A percentile compares a stretch with the other conserved stretches of the same genome.
Conservation (phyloP, 2,888 invertebrate genomes). For the Aphidoletes aphidimyza region DNA sequence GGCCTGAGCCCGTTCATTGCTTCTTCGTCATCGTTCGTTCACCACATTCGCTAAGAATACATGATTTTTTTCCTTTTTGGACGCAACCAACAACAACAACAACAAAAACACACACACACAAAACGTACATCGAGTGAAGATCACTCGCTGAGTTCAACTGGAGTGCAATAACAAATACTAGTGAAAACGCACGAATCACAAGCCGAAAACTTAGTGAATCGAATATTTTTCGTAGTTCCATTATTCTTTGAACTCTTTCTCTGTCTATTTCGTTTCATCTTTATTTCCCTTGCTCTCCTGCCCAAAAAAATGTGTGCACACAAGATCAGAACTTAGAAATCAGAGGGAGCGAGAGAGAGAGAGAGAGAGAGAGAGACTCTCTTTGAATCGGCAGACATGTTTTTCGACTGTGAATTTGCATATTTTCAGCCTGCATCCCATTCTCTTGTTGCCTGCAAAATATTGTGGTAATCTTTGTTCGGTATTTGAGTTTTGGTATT, state of each 20-base stretch:
- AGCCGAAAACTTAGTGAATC: neutral
- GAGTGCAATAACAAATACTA: conserved; percentile 40
- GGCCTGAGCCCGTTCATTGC: neutral
- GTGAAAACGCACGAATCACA: neutral
- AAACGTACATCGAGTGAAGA: neutral
- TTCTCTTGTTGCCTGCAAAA: neutral
- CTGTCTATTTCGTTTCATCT: neutral
- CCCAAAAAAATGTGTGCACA: neutral
- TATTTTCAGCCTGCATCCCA: neutral
- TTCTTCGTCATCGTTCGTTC: conserved; percentile 31
- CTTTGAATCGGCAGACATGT: too few relatives aligned
- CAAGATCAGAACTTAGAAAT: conserved; percentile 2
- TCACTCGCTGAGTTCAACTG: neutral
- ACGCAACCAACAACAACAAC: neutral
- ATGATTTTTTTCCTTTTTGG: conserved; percentile 25
- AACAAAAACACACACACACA: neutral
- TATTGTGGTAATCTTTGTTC: neutral
- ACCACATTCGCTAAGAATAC: neutral
- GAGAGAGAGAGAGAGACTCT: too few relatives aligned
- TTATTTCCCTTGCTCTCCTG: neutral
- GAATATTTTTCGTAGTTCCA: neutral
- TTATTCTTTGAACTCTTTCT: too few relatives aligned
- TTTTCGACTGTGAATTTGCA: conserved; percentile 28
- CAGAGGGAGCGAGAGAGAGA: neutral
- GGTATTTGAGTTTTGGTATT: too few relatives aligned